phyloP scores from a whole-genome alignment of 2,888 invertebrate species.

The Drosophila recens region DNA sequence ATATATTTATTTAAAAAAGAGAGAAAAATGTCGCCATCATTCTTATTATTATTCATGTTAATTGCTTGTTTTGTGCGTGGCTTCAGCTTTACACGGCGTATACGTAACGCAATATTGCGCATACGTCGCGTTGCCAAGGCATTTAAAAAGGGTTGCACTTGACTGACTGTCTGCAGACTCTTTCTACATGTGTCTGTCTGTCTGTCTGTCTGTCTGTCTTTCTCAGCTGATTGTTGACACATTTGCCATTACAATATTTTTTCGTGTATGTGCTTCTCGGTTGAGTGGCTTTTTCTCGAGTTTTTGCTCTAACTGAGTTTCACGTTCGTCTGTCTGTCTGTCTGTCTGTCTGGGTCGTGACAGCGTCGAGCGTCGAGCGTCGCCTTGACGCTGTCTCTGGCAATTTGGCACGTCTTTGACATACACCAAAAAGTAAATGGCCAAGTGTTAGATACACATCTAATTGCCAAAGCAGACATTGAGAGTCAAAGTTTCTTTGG shows the following conservation, averaged over 20 bases:
- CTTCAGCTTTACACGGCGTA: constrained; percentile 36
- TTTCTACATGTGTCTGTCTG: constrained; percentile 9
- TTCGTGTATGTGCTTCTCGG: constrained; percentile 12
- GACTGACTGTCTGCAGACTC: constrained; percentile 21
- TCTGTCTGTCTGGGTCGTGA: constrained; percentile 65
- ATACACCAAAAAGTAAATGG: constrained; percentile 60
- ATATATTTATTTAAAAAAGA: constrained; percentile 23
- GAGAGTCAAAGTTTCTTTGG: constrained; percentile 11
- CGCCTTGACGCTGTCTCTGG: constrained; percentile 46
- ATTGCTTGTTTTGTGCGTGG: constrained; percentile 70
- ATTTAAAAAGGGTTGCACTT: constrained; percentile 67
- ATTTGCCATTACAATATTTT: constrained; percentile 59
- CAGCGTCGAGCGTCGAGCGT: constrained; percentile 46
- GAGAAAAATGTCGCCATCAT: background rate
- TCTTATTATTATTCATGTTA: constrained; percentile 72
- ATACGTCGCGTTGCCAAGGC: constrained; percentile 71
- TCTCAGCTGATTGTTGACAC: constrained; percentile 53
- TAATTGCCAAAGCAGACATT: constrained; percentile 64
- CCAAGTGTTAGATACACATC: constrained; percentile 77
- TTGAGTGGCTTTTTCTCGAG: constrained; percentile 31
- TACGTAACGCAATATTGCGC: constrained; percentile 54
- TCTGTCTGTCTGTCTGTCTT: constrained; percentile 13
- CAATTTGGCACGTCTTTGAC: constrained; percentile 75
- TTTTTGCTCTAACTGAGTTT: constrained; percentile 34
- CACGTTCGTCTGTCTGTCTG: constrained; percentile 11